These are phyloP conservation scores for Serripes groenlandicus DNA, from an alignment of 2,888 invertebrate species.

Conservation along the genomic window DNA sequence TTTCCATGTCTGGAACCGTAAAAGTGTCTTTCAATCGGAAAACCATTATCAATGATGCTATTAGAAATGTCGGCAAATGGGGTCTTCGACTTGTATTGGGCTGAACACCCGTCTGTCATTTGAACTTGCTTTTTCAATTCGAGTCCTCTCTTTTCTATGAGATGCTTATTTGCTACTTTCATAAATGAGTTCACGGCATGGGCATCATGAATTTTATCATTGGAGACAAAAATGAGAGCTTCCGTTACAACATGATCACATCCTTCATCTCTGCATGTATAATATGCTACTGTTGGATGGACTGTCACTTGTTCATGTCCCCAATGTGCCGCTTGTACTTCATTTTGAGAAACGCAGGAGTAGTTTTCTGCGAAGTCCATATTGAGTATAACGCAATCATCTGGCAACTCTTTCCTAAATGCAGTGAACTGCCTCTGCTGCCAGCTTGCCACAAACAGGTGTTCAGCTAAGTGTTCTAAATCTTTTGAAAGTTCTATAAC, in stretches of 20 bases:
- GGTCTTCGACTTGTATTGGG: slow-evolving; percentile 51
- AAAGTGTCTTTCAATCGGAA: slow-evolving; percentile 43
- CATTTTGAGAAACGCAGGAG: slow-evolving; percentile 55
- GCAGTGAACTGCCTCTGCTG: slow-evolving; percentile 46
- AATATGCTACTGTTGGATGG: slow-evolving; percentile 49
- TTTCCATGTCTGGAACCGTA: slow-evolving; percentile 42
- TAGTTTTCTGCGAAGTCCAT: slow-evolving; percentile 22
- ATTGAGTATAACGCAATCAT: slow-evolving; percentile 40
- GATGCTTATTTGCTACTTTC: slow-evolving; percentile 35
- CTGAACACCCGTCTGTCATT: slow-evolving; percentile 17
- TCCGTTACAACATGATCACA: slow-evolving; percentile 55
- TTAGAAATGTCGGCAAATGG: slow-evolving; percentile 54
- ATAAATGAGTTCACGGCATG: slow-evolving; percentile 51
- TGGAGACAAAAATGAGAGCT: slow-evolving; percentile 54
- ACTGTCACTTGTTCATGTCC: slow-evolving; percentile 53
- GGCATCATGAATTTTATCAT: slow-evolving; percentile 58
- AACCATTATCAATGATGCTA: slow-evolving; percentile 38
- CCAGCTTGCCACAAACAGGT: slow-evolving; percentile 53
- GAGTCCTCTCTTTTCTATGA: slow-evolving; percentile 18
- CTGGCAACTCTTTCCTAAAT: slow-evolving; percentile 43
- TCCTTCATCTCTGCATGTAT: slow-evolving; percentile 41
- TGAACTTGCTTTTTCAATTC: neutral
- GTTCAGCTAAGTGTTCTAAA: slow-evolving; percentile 34
- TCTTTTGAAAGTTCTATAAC: slow-evolving; percentile 42
- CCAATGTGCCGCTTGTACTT: slow-evolving; percentile 63